Evolutionary conservation across 2,888 invertebrate species (phyloP).

Genomic region (Axea sp.): DNA sequence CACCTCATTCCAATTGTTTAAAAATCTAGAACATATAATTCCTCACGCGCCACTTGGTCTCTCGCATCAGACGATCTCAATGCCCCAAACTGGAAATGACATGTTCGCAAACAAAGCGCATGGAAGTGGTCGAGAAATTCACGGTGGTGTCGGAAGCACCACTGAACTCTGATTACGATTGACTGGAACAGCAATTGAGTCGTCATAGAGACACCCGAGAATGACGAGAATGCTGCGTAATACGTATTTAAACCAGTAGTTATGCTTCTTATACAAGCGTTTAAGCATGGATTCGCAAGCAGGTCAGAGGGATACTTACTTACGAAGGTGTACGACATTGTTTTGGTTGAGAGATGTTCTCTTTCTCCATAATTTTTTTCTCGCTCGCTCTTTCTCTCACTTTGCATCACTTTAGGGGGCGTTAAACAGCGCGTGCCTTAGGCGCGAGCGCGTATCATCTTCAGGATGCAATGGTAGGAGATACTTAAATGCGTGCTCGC

Average conservation of each 20-base stretch:
- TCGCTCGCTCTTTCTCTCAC: conserved; percentile 58
- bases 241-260: conserved; percentile 27
- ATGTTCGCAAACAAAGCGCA: conserved; percentile 6
- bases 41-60: conserved; percentile 56
- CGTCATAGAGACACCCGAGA: conserved; percentile 27
- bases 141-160: conserved; percentile 16
- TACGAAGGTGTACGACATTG: conserved; percentile 75
- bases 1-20: conserved; percentile 51
- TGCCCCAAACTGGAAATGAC: conserved; percentile 43
- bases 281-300: conserved; percentile 76
- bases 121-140: conserved; percentile 12
- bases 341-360: conserved; percentile 73
- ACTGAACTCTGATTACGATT: conserved; percentile 42
- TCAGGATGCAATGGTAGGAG: conserved; percentile 64
- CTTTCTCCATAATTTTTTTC: conserved; percentile 45
- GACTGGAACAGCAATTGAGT: conserved; percentile 43
- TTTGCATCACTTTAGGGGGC: conserved; percentile 67
- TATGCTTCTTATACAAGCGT: conserved; percentile 48
- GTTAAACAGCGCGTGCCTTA: conserved; percentile 78
- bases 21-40: conserved; percentile 57
- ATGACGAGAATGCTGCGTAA: conserved; percentile 22
- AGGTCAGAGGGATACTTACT: conserved; percentile 77
- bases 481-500: conserved; percentile 60
- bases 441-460: conserved; percentile 60
- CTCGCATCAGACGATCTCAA: conserved; percentile 11